phyloP scores from a whole-genome alignment of 2,113 vertebrate genomes.

The Peromyscus leucopus region DNA sequence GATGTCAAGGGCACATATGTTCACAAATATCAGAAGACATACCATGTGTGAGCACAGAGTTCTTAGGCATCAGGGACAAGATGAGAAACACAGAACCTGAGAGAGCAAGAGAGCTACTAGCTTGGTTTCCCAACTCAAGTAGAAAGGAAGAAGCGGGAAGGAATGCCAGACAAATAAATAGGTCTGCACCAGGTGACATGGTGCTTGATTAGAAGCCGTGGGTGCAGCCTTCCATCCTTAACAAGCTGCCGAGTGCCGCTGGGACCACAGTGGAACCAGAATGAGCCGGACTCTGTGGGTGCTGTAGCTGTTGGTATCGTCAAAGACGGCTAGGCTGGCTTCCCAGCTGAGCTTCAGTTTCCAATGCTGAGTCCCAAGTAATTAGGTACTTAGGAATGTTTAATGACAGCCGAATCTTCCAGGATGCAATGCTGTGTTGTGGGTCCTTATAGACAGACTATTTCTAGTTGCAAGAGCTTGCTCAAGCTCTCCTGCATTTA shows the following conservation, averaged over 20 bases:
- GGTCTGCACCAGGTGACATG: not conserved
- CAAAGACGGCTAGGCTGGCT: conserved; percentile 23
- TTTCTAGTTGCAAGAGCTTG: conserved; percentile 24
- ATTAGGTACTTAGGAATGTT: conserved; percentile 20
- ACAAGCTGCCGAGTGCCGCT: not conserved
- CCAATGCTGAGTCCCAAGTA: conserved; percentile 10
- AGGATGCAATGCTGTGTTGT: not conserved
- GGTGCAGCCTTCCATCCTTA: not conserved
- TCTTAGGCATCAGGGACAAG: not conserved
- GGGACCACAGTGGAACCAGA: not conserved
- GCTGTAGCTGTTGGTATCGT: conserved; percentile 16
- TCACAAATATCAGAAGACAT: not conserved
- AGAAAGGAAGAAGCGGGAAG: not conserved
- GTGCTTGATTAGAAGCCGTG: not conserved
- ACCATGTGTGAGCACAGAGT: not conserved
- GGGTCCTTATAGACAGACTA: not conserved
- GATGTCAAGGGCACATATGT: not conserved
- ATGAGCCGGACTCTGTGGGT: not conserved
- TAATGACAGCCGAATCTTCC: not conserved
- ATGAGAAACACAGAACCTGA: not conserved
- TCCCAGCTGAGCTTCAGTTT: conserved; percentile 27
- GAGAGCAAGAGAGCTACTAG: not conserved
- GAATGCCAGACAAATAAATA: not conserved
- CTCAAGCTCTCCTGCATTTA: not conserved
- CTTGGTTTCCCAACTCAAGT: not conserved